Conservation (phyloP, 2,888 invertebrate genomes). For the Flabesymbios commensalis region DNA sequence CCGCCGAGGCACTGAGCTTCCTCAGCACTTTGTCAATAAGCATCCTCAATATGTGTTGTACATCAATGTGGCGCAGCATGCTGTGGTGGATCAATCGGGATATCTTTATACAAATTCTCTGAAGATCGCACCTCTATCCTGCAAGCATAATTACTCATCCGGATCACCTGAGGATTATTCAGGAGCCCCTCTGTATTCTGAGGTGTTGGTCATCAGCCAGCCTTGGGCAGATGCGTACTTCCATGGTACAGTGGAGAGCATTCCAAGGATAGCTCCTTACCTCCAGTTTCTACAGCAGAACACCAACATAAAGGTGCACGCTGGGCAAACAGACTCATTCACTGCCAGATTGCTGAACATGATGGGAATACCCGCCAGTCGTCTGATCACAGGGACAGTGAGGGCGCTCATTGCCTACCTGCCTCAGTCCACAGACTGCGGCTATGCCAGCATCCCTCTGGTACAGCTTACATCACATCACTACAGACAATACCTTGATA, state of each 20-base stretch:
- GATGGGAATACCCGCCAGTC: conserved; percentile 21
- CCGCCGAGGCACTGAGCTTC: too few relatives aligned
- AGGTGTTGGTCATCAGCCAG: conserved; percentile 35
- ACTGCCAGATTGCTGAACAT: conserved; percentile 19
- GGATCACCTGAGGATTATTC: conserved; percentile 18
- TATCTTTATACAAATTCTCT: conserved; percentile 28
- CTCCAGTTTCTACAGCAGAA: conserved; percentile 25
- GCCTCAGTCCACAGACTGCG: conserved; percentile 35
- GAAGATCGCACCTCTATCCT: conserved; percentile 33
- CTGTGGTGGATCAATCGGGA: conserved; percentile 27
- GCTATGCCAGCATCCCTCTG: conserved; percentile 25
- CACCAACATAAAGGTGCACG: conserved; percentile 28
- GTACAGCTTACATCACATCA: conserved; percentile 22
- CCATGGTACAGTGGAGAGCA: conserved; percentile 29
- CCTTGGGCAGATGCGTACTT: conserved; percentile 32
- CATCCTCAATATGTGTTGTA: conserved; percentile 27
- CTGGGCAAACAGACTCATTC: conserved; percentile 17
- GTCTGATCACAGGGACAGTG: conserved; percentile 24
- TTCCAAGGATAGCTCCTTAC: conserved; percentile 35
- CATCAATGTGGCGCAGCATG: conserved; percentile 29
- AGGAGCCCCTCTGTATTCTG: conserved; percentile 22
- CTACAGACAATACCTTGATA: conserved; percentile 6
- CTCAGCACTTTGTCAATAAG: conserved; percentile 22
- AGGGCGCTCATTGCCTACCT: conserved; percentile 31
- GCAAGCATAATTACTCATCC: conserved; percentile 28